Conservation (phyloP, 2,113 vertebrate species). For the Brienomyrus brachyistius region DNA sequence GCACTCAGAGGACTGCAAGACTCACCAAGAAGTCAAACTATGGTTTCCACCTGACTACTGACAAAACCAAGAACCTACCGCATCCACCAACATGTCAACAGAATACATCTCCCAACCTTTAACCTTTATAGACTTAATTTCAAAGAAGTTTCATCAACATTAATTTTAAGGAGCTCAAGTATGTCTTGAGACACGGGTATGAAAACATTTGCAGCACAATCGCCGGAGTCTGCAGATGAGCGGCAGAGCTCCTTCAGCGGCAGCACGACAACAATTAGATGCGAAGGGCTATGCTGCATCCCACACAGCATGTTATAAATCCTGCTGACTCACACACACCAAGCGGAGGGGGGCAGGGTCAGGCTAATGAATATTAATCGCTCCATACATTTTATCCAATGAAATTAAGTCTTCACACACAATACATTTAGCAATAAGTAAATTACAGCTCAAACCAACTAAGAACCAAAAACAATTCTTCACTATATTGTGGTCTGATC, state of each 20-base stretch:
- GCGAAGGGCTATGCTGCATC: background rate
- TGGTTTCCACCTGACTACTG: background rate
- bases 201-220: background rate
- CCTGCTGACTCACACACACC: background rate
- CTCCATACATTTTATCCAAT: background rate
- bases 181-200: background rate
- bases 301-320: background rate
- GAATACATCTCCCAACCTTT: background rate
- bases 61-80: background rate
- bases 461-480: background rate
- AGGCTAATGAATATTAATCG: background rate
- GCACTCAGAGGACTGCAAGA: background rate
- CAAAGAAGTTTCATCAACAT: background rate
- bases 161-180: background rate
- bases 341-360: background rate
- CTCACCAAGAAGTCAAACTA: background rate
- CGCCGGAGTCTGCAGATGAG: background rate
- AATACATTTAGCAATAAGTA: background rate
- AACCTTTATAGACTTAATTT: background rate
- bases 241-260: background rate
- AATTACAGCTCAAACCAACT: background rate
- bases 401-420: background rate
- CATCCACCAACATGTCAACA: background rate
- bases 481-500: background rate
- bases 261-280: background rate